Base-by-base conservation (phyloP, 2,113 vertebrate genomes). In the Crypturellus undulatus region DNA sequence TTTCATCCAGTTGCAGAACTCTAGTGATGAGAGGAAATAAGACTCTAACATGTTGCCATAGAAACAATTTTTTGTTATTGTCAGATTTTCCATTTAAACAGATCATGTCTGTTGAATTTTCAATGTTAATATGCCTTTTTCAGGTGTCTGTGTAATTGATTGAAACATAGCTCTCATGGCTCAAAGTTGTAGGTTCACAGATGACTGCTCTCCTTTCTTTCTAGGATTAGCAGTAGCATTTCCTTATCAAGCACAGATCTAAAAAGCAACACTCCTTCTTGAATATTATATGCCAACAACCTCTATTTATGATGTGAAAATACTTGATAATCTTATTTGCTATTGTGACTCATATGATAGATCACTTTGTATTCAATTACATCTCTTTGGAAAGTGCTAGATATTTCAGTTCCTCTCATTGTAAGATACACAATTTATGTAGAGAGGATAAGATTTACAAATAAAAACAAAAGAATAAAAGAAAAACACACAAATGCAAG, bases 191-290 rank as follows among this genome's bases (percentile, higher is more conserved):
- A 71, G 42, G 90, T 90, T 86, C 70, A 79, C 49, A 86, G 90
- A 36, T 36, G 26, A 60, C 59, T 3, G 26, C 21, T 90, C 73
- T 69, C 68, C 59, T 58, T 69, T 65, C 54, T 75, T 79, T 71
- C 93, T 71, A 79, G 89, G 79, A 93, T 95, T 94, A 95, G 69
- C 68, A 82, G 84, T 76, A 93, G 77, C 78, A 87, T 95, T 92
- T 95, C 70, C 77, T 90, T 79, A 65, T 67, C 72, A 82, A 52
- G 30, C 43, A n/a, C 49, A 68, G 76, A 94, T 84, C 59, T 88
- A 89, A 91, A 28, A 24, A 87, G 68, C 64, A 76, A 7, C 38
- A 89, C 38, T 88, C 68, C 43, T 70, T 67, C 47, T 30, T 69
- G 75, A n/a, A 9, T 79, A 78, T 77, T 47, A 32, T 59, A 69